Percentiles rank a stretch among this genome's conserved stretches.
Evolutionary conservation across 2,113 vertebrate genomes (phyloP).

Genomic region (Pelusios castaneus): DNA sequence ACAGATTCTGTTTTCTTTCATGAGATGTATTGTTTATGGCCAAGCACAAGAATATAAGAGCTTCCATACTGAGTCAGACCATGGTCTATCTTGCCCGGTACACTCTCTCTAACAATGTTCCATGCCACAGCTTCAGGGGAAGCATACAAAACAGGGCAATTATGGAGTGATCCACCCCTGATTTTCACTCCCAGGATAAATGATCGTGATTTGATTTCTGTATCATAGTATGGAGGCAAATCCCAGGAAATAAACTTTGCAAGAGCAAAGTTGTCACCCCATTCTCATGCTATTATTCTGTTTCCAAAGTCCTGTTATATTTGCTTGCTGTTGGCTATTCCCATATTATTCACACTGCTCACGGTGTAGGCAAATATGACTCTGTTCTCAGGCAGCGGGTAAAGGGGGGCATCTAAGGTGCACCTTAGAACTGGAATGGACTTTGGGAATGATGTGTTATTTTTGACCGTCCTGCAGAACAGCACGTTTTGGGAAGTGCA

Average conservation of each 20-base stretch:
- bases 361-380: background rate
- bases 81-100: background rate
- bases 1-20: background rate
- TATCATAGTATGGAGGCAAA: background rate
- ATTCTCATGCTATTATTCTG: background rate
- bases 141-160: background rate
- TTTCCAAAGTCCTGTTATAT: background rate
- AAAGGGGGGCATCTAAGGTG: background rate
- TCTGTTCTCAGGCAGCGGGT: background rate
- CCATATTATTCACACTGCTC: background rate
- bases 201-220: background rate
- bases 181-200: background rate
- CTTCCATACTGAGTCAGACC: background rate
- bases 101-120: background rate
- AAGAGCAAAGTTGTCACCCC: background rate
- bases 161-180: background rate
- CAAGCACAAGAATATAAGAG: background rate
- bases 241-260: background rate
- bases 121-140: background rate
- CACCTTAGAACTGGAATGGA: rapidly evolving
- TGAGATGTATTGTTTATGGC: background rate
- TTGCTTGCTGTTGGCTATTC: background rate
- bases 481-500: rapidly evolving
- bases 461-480: background rate
- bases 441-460: background rate